Evolutionary conservation across 2,888 invertebrate species (phyloP).

Genomic region (Drosophila fungiperda): DNA sequence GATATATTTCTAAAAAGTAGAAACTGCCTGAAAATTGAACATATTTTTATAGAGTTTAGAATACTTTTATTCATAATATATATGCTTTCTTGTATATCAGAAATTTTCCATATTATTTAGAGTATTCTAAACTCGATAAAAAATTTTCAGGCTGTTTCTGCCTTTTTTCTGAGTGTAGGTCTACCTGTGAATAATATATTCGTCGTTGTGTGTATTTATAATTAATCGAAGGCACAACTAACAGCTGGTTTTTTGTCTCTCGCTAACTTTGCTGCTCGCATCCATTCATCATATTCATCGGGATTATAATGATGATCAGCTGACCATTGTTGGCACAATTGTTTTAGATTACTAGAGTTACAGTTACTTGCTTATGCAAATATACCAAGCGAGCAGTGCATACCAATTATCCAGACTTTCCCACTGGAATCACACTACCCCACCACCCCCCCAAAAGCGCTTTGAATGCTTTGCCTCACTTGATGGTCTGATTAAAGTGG

Average conservation of each 20-base stretch:
- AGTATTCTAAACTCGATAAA: too few species aligned
- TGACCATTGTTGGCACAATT: conserved; percentile 43
- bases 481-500: conserved; percentile 12
- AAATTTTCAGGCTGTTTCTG: not conserved
- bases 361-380: conserved; percentile 55
- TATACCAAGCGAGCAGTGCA: conserved; percentile 42
- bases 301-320: conserved; percentile 50
- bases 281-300: conserved; percentile 47
- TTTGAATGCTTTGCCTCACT: conserved; percentile 13
- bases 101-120: too few species aligned
- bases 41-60: too few species aligned
- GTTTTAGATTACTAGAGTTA: conserved; percentile 35
- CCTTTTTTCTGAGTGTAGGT: conserved; percentile 8
- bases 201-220: conserved; percentile 43
- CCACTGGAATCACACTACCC: not conserved
- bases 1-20: not conserved
- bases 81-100: too few species aligned
- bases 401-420: conserved; percentile 53
- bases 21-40: too few species aligned
- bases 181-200: conserved; percentile 14
- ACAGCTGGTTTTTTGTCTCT: conserved; percentile 47
- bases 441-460: not conserved
- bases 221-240: conserved; percentile 62
- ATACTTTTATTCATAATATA: too few species aligned
- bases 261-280: conserved; percentile 29